Evolutionary conservation across 1,140 invertebrate genomes (phyloP).

Genomic region (Acarapis woodi): DNA sequence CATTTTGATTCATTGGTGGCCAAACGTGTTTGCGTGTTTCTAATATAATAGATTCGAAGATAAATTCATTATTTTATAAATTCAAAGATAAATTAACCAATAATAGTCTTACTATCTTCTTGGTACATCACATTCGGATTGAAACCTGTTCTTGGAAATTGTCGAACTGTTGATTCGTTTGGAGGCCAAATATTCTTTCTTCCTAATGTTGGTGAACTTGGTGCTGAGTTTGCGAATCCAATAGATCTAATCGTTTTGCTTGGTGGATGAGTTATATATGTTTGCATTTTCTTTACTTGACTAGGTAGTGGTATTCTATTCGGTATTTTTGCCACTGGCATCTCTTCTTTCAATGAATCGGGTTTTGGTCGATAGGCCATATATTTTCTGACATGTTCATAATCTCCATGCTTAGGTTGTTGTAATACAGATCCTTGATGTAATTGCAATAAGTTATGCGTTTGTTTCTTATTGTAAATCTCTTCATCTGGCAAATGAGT

Average conservation of each 20-base stretch:
- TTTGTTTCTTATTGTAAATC: too few relatives aligned
- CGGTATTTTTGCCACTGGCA: too few relatives aligned
- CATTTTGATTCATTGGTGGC: neutral
- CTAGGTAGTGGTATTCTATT: too few relatives aligned
- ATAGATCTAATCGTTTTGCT: neutral
- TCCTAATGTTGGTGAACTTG: neutral
- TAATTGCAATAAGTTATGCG: too few relatives aligned
- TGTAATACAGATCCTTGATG: too few relatives aligned
- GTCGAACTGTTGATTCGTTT: neutral
- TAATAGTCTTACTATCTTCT: neutral
- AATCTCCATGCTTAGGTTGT: too few relatives aligned
- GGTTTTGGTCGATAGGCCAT: too few relatives aligned
- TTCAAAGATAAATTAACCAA: neutral
- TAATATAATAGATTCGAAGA: neutral
- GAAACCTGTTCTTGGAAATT: neutral
- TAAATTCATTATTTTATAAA: neutral
- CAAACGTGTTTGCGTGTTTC: neutral
- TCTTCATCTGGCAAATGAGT: too few relatives aligned
- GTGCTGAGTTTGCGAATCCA: neutral
- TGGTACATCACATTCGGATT: neutral
- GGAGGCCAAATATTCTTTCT: neutral
- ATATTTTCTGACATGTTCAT: too few relatives aligned
- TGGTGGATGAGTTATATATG: neutral
- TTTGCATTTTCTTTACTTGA: neutral
- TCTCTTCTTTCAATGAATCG: too few relatives aligned